Evolutionary conservation across 2,888 invertebrate species (phyloP), one percentile per base, ranked within the genome.

Genomic region (Antitype chi): DNA sequence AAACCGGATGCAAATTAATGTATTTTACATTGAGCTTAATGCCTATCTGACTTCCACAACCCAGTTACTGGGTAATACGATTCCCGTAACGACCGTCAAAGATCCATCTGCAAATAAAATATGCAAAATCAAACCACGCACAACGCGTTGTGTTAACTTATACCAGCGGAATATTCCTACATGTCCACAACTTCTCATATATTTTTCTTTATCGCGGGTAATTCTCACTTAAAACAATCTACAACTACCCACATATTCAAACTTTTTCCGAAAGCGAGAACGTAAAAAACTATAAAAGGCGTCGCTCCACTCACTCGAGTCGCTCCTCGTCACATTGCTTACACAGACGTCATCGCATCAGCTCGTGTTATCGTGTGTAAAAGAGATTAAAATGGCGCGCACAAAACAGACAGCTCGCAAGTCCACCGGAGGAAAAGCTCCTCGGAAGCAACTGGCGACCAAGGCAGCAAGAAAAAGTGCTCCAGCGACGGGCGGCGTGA

Each of bases 361-460:
- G 0, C 20, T 68, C 20, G 70, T 66, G 38, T 32, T 32, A 32
- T 32, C 4, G 64, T 47, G 49, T 47, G 49, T 66, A 5, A n/a
- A 28, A 9, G 7, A 13, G 43, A 52, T 5, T 43, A 87, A 87
- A 84, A 93, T 98, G 98, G 98, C 98, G 88, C 97, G 98, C 90
- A 98, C 98, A 15, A 98, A 98, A 94, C 98, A 98, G 88, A 98
- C 98, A 0, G 98, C 98, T 28, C 97, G 98, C 82, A 98, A 98
- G 88, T 98, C 98, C 0, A 98, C 98, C 60, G 98, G 98, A 89
- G 98, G 98, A n/a, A 98, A 98, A 91, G 98, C 98, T 49, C 98
- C 98, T 0, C 94, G 98, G 70, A 98, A 98, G 90, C 98, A 98
- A 89, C 91, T 98, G 80, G 98, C 98, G 0, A 98, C 98, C 1